A percentile compares a stretch with the other conserved stretches of the same genome.
phyloP scores from a whole-genome alignment of 2,797 vertebrate genomes.

The Malacoraja senta region DNA sequence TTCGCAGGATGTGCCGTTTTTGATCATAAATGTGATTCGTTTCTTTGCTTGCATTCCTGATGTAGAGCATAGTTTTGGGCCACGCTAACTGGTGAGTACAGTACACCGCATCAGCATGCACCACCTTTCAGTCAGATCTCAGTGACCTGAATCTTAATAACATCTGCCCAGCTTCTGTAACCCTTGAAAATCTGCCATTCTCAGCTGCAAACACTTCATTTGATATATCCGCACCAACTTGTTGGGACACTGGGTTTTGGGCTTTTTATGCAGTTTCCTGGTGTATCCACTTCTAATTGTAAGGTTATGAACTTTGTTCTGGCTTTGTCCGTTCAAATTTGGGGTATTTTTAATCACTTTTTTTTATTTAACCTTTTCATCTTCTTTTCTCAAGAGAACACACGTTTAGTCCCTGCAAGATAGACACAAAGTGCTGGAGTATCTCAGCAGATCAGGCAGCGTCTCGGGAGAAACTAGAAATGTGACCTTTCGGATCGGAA shows the following conservation, averaged over 20 bases:
- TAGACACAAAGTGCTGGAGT: no score
- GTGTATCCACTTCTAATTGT: background rate
- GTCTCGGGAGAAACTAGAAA: no score
- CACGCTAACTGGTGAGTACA: background rate
- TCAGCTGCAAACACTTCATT: background rate
- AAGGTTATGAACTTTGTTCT: background rate
- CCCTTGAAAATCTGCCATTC: background rate
- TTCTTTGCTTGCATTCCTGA: background rate
- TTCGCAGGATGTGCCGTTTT: background rate
- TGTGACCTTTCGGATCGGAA: no score
- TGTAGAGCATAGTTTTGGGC: background rate
- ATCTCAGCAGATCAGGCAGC: no score
- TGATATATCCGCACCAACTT: background rate
- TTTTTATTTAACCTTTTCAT: background rate
- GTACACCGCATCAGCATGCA: background rate
- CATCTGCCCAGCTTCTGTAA: background rate
- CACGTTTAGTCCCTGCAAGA: background rate
- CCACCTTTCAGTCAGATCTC: background rate
- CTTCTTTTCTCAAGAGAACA: background rate
- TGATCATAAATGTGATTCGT: background rate
- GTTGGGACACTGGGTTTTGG: background rate
- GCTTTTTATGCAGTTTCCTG: background rate
- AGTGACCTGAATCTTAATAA: background rate
- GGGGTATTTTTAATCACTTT: no score
- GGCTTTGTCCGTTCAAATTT: background rate